phyloP scores from a whole-genome alignment of 2,797 vertebrate species.

The Siniperca scherzeri region DNA sequence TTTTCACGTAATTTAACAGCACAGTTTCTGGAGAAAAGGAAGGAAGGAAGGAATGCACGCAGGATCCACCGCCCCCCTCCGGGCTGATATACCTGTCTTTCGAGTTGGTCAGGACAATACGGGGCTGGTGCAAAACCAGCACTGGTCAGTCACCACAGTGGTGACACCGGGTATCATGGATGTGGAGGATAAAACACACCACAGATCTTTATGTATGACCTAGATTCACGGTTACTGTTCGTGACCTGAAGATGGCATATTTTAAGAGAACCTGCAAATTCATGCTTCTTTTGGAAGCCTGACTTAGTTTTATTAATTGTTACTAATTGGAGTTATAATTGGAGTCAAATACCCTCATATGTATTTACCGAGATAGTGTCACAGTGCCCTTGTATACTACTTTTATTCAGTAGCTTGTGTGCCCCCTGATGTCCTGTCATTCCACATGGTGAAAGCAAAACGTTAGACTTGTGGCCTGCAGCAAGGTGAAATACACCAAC shows the following conservation, averaged over 20 bases:
- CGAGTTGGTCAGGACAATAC: slow-evolving; percentile 24
- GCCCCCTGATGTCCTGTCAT: neutral
- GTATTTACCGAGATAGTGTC: neutral
- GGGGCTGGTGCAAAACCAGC: neutral
- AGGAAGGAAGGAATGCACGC: slow-evolving; percentile 13
- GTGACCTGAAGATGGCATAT: neutral
- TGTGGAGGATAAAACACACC: neutral
- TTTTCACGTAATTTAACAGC: neutral
- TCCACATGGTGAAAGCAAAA: neutral
- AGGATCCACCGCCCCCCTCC: slow-evolving; percentile 14
- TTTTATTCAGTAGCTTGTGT: neutral
- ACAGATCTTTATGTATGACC: slow-evolving; percentile 2
- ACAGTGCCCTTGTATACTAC: neutral
- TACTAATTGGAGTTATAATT: neutral
- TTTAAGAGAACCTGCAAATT: neutral
- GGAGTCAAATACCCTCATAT: neutral
- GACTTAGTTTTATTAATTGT: neutral
- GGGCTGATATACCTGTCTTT: slow-evolving; percentile 55
- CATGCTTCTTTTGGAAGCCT: neutral
- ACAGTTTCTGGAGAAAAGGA: neutral
- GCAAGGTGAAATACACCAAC: slow-evolving; percentile 45
- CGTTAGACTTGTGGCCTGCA: slow-evolving; percentile 16
- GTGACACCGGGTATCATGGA: neutral
- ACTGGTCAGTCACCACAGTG: neutral
- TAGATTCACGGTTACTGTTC: neutral